Conservation (phyloP, 2,888 invertebrate species). For the Drosophila atroscutellata region DNA sequence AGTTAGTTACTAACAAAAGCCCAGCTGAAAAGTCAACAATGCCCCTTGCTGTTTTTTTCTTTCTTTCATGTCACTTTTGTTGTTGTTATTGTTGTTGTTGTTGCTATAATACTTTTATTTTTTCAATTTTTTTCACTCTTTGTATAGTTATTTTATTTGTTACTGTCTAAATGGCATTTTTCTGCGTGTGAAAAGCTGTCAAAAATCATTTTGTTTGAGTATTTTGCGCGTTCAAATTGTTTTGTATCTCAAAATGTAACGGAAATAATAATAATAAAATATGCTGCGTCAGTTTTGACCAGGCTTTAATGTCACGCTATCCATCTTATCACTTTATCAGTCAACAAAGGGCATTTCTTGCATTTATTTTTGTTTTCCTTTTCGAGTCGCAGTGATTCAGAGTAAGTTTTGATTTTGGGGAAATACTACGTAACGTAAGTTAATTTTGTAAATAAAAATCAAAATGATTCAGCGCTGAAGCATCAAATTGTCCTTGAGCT, state of each 20-base stretch:
- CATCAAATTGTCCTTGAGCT: slow-evolving; percentile 32
- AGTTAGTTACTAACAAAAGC: slow-evolving; percentile 73
- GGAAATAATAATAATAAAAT: neutral
- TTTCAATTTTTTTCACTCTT: slow-evolving; percentile 22
- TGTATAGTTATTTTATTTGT: slow-evolving; percentile 39
- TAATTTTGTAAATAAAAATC: slow-evolving; percentile 2
- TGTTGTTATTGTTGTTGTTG: neutral
- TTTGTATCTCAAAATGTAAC: slow-evolving; percentile 17
- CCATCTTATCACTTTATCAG: slow-evolving; percentile 26
- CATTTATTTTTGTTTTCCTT: neutral
- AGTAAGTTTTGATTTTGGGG: neutral
- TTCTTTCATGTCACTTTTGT: slow-evolving; percentile 9
- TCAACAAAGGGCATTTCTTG: slow-evolving; percentile 1
- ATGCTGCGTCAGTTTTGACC: slow-evolving; percentile 28
- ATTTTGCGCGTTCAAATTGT: slow-evolving; percentile 42
- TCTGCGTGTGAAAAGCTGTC: slow-evolving; percentile 74
- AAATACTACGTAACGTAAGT: neutral
- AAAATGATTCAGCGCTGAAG: slow-evolving; percentile 26
- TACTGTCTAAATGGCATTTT: slow-evolving; percentile 60
- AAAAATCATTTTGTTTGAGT: slow-evolving; percentile 55
- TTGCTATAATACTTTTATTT: slow-evolving; percentile 31
- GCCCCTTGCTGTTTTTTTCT: slow-evolving; percentile 26
- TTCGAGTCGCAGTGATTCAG: slow-evolving; percentile 3
- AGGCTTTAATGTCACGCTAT: slow-evolving; percentile 26
- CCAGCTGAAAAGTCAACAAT: slow-evolving; percentile 73